Percentiles rank a stretch among this genome's conserved stretches.
Conservation (phyloP, 2,113 vertebrate species). For the Prionailurus viverrinus region DNA sequence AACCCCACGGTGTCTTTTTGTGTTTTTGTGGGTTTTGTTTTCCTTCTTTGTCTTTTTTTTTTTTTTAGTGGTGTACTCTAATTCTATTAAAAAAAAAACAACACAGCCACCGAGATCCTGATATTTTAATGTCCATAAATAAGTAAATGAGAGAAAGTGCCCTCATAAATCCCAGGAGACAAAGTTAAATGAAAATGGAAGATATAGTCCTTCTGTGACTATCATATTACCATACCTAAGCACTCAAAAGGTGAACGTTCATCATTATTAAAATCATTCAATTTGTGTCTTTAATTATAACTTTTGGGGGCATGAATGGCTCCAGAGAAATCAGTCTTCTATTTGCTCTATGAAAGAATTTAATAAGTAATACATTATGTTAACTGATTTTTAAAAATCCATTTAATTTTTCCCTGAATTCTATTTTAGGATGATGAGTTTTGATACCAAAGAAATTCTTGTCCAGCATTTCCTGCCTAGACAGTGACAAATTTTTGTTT, state of each 20-base stretch:
- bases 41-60: background rate
- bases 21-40: background rate
- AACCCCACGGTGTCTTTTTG: background rate
- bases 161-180: slow-evolving; percentile 54
- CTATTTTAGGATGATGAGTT: slow-evolving; percentile 84
- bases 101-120: background rate
- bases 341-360: slow-evolving; percentile 84
- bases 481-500: background rate
- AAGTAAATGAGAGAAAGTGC: slow-evolving; percentile 69
- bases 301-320: slow-evolving; percentile 84
- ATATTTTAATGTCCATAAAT: slow-evolving; percentile 66
- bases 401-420: slow-evolving; percentile 82
- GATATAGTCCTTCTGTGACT: slow-evolving; percentile 69
- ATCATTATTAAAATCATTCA: slow-evolving; percentile 85
- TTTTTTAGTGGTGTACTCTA: background rate
- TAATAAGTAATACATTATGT: slow-evolving; percentile 84
- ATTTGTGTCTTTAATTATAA: slow-evolving; percentile 86
- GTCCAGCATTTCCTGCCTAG: background rate
- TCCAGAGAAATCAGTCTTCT: slow-evolving; percentile 85
- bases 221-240: slow-evolving; percentile 75
- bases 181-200: slow-evolving; percentile 70
- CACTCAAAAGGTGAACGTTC: slow-evolving; percentile 80
- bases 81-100: slow-evolving; percentile 34
- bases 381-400: slow-evolving; percentile 84
- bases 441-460: slow-evolving; percentile 61